Conservation (phyloP, 1,140 invertebrate species). For the Cyphomyrmex costatus region DNA sequence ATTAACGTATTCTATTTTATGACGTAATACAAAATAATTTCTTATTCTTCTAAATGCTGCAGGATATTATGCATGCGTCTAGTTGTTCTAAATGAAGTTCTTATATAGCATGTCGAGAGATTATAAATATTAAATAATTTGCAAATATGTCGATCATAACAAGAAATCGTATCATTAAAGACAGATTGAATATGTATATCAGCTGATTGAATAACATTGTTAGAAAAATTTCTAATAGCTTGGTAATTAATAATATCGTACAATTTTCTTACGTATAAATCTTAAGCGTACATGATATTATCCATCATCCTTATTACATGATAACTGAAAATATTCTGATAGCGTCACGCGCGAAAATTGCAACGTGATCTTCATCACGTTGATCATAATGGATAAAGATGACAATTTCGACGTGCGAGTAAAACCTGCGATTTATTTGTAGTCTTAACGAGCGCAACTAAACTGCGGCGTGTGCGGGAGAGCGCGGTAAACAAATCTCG, state of each 20-base stretch:
- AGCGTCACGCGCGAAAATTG: neutral
- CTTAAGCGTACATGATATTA: neutral
- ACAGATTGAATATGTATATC: neutral
- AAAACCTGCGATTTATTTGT: neutral
- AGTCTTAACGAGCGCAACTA: neutral
- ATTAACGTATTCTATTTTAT: neutral
- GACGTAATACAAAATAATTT: neutral
- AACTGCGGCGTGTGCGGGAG: neutral
- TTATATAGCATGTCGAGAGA: too few relatives aligned
- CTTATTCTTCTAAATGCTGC: neutral
- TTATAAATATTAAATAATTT: conserved; percentile 10
- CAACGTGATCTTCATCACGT: neutral
- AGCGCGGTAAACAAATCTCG: conserved; percentile 6
- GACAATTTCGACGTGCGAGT: neutral
- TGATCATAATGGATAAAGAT: neutral
- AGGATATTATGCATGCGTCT: neutral
- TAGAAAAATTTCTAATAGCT: neutral
- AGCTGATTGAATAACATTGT: neutral
- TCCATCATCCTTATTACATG: neutral
- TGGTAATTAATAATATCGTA: neutral
- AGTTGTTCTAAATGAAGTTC: neutral
- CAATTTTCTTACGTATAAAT: neutral
- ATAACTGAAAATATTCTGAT: neutral
- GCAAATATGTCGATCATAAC: neutral
- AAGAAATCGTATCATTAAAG: neutral